These are phyloP conservation scores for Pogoniulus pusillus DNA, from an alignment of 2,797 vertebrate genomes.

Conservation along the genomic window DNA sequence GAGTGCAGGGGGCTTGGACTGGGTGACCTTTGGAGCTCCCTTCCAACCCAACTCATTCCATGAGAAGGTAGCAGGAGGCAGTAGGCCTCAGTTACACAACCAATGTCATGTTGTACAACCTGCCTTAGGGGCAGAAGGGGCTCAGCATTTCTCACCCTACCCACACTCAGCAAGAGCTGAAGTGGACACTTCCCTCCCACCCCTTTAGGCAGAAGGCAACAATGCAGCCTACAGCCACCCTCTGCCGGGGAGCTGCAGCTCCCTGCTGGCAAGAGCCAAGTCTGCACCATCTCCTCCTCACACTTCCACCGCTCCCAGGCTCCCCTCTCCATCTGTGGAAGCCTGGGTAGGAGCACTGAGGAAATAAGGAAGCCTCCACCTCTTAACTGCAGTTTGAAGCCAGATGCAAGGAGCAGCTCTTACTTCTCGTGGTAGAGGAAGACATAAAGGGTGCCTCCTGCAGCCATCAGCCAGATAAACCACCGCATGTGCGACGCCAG, in stretches of 20 bases:
- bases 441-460: slow-evolving; percentile 93
- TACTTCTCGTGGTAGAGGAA: slow-evolving; percentile 98
- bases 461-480: slow-evolving; percentile 99
- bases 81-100: no score
- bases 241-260: background rate
- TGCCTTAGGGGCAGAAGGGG: background rate
- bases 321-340: background rate
- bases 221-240: background rate
- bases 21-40: no score
- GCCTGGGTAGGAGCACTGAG: background rate
- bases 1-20: no score
- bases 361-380: background rate
- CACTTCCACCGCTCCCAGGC: slow-evolving; percentile 37
- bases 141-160: background rate
- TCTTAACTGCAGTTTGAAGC: background rate
- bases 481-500: slow-evolving; percentile 96
- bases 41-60: no score
- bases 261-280: background rate
- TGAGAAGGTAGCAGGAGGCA: background rate
- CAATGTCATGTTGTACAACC: background rate
- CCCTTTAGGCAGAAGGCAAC: background rate
- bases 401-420: slow-evolving; percentile 65
- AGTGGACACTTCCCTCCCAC: background rate
- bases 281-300: background rate
- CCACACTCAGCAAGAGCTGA: background rate